Evolutionary conservation across 2,888 invertebrate genomes (phyloP).

Genomic region (Scrobipalpa atriplicella): DNA sequence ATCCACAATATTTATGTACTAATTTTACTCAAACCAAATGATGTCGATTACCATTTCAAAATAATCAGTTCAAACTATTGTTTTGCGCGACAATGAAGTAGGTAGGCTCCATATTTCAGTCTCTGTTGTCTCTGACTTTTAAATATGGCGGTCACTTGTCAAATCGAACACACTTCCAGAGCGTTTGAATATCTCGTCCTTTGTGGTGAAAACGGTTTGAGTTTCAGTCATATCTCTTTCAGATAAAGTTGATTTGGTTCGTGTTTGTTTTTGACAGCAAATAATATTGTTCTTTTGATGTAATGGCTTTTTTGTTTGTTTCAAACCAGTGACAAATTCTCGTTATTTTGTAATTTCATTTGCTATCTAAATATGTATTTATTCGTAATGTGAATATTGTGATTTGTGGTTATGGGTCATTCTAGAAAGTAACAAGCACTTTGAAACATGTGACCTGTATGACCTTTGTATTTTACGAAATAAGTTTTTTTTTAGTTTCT

Average conservation of each 20-base stretch:
- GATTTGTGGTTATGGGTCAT: too few species aligned
- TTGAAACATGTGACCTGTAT: too few species aligned
- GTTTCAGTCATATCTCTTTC: constrained; percentile 6
- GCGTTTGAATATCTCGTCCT: not conserved
- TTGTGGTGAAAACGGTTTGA: not conserved
- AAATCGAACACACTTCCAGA: constrained; percentile 26
- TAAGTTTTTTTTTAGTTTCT: too few species aligned
- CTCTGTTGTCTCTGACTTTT: constrained; percentile 34
- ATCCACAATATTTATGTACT: constrained; percentile 17
- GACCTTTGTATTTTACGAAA: too few species aligned
- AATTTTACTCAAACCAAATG: constrained; percentile 12
- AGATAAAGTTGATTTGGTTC: constrained; percentile 5
- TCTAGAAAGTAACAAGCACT: too few species aligned
- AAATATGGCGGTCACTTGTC: constrained; percentile 39
- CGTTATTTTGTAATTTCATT: not conserved
- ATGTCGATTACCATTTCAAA: constrained; percentile 20
- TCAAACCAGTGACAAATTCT: constrained; percentile 6
- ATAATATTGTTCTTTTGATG: constrained; percentile 5
- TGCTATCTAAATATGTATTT: constrained; percentile 14
- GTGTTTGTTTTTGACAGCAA: not conserved
- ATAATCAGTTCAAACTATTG: constrained; percentile 13
- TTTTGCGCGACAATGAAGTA: constrained; percentile 31
- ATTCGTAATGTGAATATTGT: not conserved
- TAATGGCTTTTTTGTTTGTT: constrained; percentile 15
- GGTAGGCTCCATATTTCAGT: constrained; percentile 29